A percentile compares a stretch with the other conserved stretches of the same genome.
These are phyloP conservation scores for Melanostigma gelatinosum DNA, from an alignment of 2,113 vertebrate species.

Conservation along the genomic window DNA sequence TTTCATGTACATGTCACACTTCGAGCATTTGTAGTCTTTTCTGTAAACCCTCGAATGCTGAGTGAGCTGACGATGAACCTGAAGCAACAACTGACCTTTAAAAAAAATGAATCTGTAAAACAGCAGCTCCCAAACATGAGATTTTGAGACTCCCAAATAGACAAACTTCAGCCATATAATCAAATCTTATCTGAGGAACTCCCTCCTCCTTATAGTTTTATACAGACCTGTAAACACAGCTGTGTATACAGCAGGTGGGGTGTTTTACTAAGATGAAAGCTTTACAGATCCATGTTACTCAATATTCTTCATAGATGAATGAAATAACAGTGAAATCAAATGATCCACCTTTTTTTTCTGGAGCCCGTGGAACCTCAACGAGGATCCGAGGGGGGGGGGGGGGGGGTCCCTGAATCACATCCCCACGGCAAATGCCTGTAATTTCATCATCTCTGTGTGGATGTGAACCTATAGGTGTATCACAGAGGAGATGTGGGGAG, in stretches of 20 bases:
- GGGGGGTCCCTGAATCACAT: slow-evolving; percentile 3
- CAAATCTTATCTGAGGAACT: slow-evolving; percentile 3
- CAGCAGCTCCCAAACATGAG: neutral
- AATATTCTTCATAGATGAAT: neutral
- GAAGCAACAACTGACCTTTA: neutral
- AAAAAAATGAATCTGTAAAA: slow-evolving; percentile 5
- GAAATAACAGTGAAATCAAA: neutral
- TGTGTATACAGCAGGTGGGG: slow-evolving; percentile 44
- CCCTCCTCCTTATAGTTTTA: neutral
- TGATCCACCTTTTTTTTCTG: neutral
- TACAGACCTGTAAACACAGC: slow-evolving; percentile 11
- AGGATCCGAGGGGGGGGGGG: neutral
- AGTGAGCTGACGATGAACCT: slow-evolving; percentile 13
- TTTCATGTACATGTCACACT: slow-evolving; percentile 53
- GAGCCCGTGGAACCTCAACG: neutral
- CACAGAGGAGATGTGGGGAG: slow-evolving; percentile 37
- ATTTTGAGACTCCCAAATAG: neutral
- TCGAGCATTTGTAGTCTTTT: slow-evolving; percentile 14
- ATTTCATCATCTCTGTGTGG: slow-evolving; percentile 12
- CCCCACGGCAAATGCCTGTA: slow-evolving; percentile 12
- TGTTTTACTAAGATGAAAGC: slow-evolving; percentile 29
- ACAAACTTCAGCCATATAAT: neutral
- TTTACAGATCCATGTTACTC: slow-evolving; percentile 7
- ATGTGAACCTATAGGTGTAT: slow-evolving; percentile 52
- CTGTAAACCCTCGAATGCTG: slow-evolving; percentile 31